phyloP scores from a whole-genome alignment of 2,797 vertebrate genomes.

The Serranus cabrilla region DNA sequence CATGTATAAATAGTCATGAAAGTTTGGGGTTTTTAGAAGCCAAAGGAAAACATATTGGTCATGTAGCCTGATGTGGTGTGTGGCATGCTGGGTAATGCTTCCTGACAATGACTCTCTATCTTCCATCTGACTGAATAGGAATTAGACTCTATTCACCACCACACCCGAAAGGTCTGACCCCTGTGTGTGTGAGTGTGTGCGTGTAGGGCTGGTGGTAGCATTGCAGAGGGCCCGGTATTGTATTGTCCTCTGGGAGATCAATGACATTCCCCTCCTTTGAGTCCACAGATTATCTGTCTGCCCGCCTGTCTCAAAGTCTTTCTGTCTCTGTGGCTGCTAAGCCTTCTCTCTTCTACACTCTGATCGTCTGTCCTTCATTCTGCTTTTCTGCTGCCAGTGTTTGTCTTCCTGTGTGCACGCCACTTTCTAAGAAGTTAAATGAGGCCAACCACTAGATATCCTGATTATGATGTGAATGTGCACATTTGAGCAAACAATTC shows the following conservation, averaged over 20 bases:
- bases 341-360: slow-evolving; percentile 53
- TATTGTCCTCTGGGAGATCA: slow-evolving; percentile 81
- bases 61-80: slow-evolving; percentile 60
- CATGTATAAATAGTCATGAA: slow-evolving; percentile 7
- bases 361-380: slow-evolving; percentile 46
- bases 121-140: slow-evolving; percentile 77
- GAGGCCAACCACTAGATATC: neutral
- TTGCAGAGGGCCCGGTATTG: slow-evolving; percentile 61
- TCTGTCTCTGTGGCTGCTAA: slow-evolving; percentile 47
- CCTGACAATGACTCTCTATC: slow-evolving; percentile 79
- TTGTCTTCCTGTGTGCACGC: slow-evolving; percentile 16
- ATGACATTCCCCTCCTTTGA: slow-evolving; percentile 81
- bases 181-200: slow-evolving; percentile 50
- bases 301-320: slow-evolving; percentile 63
- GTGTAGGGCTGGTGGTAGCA: slow-evolving; percentile 50
- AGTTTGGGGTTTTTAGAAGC: slow-evolving; percentile 21
- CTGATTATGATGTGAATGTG: neutral
- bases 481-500: slow-evolving; percentile 1
- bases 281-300: slow-evolving; percentile 77
- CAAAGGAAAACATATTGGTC: slow-evolving; percentile 13
- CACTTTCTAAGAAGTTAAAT: neutral
- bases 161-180: slow-evolving; percentile 73
- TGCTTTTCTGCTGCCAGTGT: slow-evolving; percentile 11
- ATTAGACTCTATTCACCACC: slow-evolving; percentile 76
- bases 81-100: slow-evolving; percentile 77